A percentile compares a stretch with the other conserved stretches of the same genome.
Evolutionary conservation across 2,797 vertebrate species (phyloP).

Genomic region (Spinus olivaceus): DNA sequence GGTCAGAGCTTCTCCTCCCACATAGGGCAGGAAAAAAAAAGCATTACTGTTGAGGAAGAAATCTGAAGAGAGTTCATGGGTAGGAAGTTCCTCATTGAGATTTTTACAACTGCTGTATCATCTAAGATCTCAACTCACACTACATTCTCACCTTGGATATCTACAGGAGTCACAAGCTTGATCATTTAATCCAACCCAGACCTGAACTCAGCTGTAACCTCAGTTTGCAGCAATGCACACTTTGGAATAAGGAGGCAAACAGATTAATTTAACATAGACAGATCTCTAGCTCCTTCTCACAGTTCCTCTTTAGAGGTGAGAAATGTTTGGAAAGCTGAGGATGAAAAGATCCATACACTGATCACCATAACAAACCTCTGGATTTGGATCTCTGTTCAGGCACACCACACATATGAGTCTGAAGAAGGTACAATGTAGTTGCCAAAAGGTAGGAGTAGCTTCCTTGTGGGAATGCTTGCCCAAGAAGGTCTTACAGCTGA

Average conservation of each 20-base stretch:
- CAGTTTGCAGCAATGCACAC: not conserved
- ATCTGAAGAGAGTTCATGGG: not conserved
- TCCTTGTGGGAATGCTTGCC: not conserved
- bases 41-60: not conserved
- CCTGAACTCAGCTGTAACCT: not conserved
- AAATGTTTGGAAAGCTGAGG: not conserved
- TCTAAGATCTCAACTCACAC: not conserved
- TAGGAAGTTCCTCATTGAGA: not conserved
- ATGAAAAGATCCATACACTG: not conserved
- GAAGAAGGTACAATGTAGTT: not conserved
- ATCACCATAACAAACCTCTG: not conserved
- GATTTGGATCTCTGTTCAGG: rapidly evolving
- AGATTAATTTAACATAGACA: not conserved
- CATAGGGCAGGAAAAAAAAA: not conserved
- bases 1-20: not conserved
- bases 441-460: not conserved
- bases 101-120: not conserved
- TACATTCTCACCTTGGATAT: rapidly evolving
- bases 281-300: not conserved
- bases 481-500: not conserved
- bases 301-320: not conserved
- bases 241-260: not conserved
- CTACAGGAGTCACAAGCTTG: not conserved
- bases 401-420: rapidly evolving
- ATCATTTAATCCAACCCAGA: not conserved